These are phyloP conservation scores for Sebastes minor DNA, from an alignment of 2,797 vertebrate genomes.

Conservation along the genomic window DNA sequence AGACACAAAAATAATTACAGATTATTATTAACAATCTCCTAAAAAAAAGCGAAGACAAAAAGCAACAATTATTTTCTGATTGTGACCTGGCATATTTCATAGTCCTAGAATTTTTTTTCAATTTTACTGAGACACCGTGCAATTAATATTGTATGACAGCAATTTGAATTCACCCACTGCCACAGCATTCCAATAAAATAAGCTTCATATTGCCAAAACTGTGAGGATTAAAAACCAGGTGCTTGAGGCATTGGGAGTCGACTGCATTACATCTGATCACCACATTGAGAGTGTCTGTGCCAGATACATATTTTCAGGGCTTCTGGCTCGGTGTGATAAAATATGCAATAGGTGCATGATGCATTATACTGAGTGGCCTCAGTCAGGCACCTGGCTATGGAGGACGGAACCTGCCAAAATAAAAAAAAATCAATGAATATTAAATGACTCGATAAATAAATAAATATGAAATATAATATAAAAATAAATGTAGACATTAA, in stretches of 20 bases:
- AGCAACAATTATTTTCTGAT: constrained; percentile 1
- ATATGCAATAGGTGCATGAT: constrained; percentile 21
- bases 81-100: constrained; percentile 9
- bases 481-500: no score
- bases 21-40: background rate
- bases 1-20: background rate
- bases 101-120: constrained; percentile 5
- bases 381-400: background rate
- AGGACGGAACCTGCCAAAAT: no score
- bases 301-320: constrained; percentile 24
- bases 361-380: background rate
- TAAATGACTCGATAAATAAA: no score
- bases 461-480: no score
- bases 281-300: constrained; percentile 14
- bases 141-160: constrained; percentile 60
- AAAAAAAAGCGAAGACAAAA: background rate
- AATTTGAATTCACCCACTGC: constrained; percentile 44
- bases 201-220: constrained; percentile 44
- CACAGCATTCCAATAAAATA: constrained; percentile 45
- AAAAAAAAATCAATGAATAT: no score
- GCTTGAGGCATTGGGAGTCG: constrained; percentile 31
- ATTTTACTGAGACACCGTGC: constrained; percentile 12
- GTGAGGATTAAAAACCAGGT: constrained; percentile 49
- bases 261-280: constrained; percentile 33
- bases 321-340: constrained; percentile 34